These are phyloP conservation scores for Procambarus virginalis DNA, from an alignment of 1,140 invertebrate genomes.

Conservation along the genomic window DNA sequence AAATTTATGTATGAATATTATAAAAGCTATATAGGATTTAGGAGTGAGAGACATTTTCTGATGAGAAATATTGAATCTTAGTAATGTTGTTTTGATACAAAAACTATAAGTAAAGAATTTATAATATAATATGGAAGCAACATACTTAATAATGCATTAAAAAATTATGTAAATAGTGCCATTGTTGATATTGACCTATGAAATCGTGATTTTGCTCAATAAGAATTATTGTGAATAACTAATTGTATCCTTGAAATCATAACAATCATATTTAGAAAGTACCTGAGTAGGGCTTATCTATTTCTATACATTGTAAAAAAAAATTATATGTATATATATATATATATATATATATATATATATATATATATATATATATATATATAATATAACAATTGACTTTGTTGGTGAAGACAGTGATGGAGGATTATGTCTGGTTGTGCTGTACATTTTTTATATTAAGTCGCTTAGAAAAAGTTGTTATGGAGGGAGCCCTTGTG, in stretches of 20 bases:
- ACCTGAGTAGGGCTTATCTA: conserved; percentile 30
- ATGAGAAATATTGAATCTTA: not conserved
- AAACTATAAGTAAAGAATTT: not conserved
- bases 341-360: not conserved
- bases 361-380: conserved; percentile 36
- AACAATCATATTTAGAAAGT: conserved; percentile 51
- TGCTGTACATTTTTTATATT: no score
- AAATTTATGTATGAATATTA: not conserved
- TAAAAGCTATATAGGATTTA: not conserved
- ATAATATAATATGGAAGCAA: not conserved
- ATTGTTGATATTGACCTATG: not conserved
- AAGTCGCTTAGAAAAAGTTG: no score
- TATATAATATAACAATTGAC: conserved; percentile 30
- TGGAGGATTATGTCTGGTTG: conserved; percentile 1
- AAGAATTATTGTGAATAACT: conserved; percentile 2
- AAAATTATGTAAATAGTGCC: not conserved
- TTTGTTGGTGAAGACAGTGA: conserved; percentile 21
- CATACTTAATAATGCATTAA: not conserved
- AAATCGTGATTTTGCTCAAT: conserved; percentile 15
- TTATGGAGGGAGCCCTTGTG: no score
- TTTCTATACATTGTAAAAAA: not conserved
- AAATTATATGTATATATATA: not conserved
- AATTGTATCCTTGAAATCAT: conserved; percentile 12
- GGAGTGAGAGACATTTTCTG: not conserved
- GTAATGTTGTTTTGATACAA: not conserved